A percentile compares a stretch with the other conserved stretches of the same genome.
These are phyloP conservation scores for Ameiurus melas DNA, from an alignment of 2,113 vertebrate species.

Conservation along the genomic window DNA sequence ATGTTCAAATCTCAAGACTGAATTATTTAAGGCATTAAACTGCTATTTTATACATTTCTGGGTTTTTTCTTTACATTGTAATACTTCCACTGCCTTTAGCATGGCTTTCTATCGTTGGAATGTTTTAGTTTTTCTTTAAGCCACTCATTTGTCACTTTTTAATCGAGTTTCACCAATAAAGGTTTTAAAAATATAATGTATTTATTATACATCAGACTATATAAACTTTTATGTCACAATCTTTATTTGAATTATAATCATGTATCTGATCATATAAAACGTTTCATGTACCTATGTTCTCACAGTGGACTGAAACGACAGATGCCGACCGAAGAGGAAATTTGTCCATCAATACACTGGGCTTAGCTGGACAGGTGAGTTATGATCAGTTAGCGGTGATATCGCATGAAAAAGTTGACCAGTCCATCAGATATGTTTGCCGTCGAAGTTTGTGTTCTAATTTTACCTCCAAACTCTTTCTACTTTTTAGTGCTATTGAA, in stretches of 20 bases:
- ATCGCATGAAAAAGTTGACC: neutral
- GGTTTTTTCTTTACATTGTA: neutral
- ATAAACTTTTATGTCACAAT: neutral
- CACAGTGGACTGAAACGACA: conserved; percentile 86
- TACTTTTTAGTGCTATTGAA: neutral
- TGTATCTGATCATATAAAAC: neutral
- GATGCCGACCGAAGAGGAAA: conserved; percentile 89
- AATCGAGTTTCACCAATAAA: neutral
- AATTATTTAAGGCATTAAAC: conserved; percentile 41
- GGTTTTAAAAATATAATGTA: neutral
- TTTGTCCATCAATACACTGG: conserved; percentile 92
- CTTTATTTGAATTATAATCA: neutral
- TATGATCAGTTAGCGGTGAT: neutral
- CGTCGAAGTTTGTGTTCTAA: neutral
- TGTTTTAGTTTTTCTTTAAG: neutral
- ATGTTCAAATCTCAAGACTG: conserved; percentile 95
- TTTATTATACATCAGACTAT: neutral
- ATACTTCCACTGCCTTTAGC: neutral
- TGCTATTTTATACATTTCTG: neutral
- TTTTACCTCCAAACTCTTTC: neutral
- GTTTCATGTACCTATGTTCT: conserved; percentile 49
- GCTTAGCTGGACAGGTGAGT: conserved; percentile 97
- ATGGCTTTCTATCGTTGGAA: neutral
- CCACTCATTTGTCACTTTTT: neutral
- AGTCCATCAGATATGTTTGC: neutral